Conservation (phyloP, 2,888 invertebrate genomes). For the Vesta saturnalis region DNA sequence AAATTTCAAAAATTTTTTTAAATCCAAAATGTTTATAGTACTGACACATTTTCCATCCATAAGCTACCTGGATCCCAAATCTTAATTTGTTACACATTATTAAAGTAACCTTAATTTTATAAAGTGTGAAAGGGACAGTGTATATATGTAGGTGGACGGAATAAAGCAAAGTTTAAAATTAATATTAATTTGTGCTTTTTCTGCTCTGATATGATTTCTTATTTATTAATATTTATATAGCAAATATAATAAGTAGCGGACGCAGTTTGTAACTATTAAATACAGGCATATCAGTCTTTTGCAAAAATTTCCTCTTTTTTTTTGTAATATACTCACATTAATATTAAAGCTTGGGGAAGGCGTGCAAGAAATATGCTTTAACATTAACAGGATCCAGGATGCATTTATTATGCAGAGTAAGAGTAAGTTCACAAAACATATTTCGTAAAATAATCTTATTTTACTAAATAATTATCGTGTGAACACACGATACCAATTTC, state of each 20-base stretch:
- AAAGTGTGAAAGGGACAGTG: conserved; percentile 26
- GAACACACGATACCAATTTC: no score
- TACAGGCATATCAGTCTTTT: conserved; percentile 42
- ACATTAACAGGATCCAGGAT: conserved; percentile 44
- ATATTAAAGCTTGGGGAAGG: conserved; percentile 48
- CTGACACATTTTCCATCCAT: conserved; percentile 4
- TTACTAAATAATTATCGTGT: no score
- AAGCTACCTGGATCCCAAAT: conserved; percentile 12
- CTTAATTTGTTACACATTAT: background rate
- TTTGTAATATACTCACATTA: conserved; percentile 29
- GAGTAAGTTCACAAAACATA: background rate
- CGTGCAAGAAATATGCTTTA: conserved; percentile 39
- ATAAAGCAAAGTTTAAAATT: conserved; percentile 24
- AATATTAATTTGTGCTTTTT: conserved; percentile 30
- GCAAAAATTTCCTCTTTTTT: conserved; percentile 20
- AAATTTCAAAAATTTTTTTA: background rate
- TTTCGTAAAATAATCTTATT: no score
- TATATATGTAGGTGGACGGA: conserved; percentile 33
- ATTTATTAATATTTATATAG: background rate
- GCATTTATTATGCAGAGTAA: conserved; percentile 6
- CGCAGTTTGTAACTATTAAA: conserved; percentile 11
- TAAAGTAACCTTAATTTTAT: conserved; percentile 11
- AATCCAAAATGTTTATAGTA: background rate
- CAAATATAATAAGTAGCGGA: background rate
- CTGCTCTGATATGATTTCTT: conserved; percentile 24